phyloP scores from a whole-genome alignment of 2,113 vertebrate species.

The Bubo bubo region DNA sequence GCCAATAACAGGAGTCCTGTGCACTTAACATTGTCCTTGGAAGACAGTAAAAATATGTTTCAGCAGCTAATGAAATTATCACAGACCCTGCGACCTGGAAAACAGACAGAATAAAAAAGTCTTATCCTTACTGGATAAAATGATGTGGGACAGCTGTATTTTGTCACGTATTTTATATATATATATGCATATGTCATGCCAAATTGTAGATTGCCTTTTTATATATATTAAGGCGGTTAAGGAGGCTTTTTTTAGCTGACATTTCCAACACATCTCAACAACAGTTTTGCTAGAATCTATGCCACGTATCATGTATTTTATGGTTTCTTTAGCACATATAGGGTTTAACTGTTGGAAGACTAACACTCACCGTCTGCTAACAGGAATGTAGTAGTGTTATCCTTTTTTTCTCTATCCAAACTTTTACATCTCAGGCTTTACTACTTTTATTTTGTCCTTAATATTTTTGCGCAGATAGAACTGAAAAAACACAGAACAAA shows the following conservation, averaged over 20 bases:
- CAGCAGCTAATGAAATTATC: slow-evolving; percentile 52
- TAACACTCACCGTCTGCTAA: neutral
- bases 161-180: neutral
- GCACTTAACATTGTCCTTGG: slow-evolving; percentile 51
- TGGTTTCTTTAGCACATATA: neutral
- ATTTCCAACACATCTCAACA: slow-evolving; percentile 48
- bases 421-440: neutral
- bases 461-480: neutral
- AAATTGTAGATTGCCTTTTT: slow-evolving; percentile 42
- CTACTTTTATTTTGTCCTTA: neutral
- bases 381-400: neutral
- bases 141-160: slow-evolving; percentile 35
- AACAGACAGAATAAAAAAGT: slow-evolving; percentile 8
- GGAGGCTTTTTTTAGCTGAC: slow-evolving; percentile 53
- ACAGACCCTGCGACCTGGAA: neutral
- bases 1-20: neutral
- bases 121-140: slow-evolving; percentile 23
- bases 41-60: slow-evolving; percentile 15
- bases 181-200: neutral
- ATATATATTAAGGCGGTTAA: slow-evolving; percentile 28
- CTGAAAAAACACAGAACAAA: neutral
- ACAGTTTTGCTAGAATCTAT: slow-evolving; percentile 25
- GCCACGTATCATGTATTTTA: neutral
- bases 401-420: neutral
- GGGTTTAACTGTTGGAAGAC: slow-evolving; percentile 2